phyloP scores from a whole-genome alignment of 64 coral and sea anemone species.

The Cladopsammia gracilis region DNA sequence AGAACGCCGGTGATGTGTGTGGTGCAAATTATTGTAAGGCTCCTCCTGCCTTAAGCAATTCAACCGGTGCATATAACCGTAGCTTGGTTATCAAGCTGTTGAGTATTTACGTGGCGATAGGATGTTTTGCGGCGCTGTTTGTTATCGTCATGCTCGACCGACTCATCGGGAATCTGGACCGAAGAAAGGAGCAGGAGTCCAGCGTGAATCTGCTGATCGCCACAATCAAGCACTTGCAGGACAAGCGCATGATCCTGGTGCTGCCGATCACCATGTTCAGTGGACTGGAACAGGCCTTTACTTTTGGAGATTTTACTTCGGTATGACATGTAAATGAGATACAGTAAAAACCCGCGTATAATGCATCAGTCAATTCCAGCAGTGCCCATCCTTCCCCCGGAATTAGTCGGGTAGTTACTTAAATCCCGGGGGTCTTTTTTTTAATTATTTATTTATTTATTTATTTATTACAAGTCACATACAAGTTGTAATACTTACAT shows the following conservation, averaged over 20 bases:
- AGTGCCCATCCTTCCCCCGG: too few relatives aligned
- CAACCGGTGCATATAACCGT: background rate
- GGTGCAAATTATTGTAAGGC: conserved; percentile 64
- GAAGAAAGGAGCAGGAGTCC: conserved; percentile 78
- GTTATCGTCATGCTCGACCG: conserved; percentile 79
- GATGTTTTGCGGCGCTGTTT: conserved; percentile 69
- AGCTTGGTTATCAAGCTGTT: conserved; percentile 79
- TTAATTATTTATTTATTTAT: too few relatives aligned
- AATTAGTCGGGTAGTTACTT: too few relatives aligned
- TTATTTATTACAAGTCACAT: too few relatives aligned
- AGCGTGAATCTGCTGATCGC: conserved; percentile 80
- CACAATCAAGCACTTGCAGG: conserved; percentile 81
- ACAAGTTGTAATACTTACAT: too few relatives aligned
- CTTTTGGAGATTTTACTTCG: conserved; percentile 92
- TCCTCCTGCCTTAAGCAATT: conserved; percentile 1
- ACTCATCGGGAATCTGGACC: conserved; percentile 70
- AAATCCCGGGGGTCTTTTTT: too few relatives aligned
- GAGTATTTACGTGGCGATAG: conserved; percentile 87
- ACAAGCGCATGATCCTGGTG: conserved; percentile 83
- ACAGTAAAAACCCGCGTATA: too few relatives aligned
- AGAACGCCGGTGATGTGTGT: conserved; percentile 85
- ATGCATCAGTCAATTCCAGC: too few relatives aligned
- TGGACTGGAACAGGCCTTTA: conserved; percentile 96
- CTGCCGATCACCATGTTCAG: conserved; percentile 95
- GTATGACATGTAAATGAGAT: conserved; percentile 1